These are phyloP conservation scores for Oriolus oriolus DNA, from an alignment of 2,113 vertebrate genomes.

Conservation along the genomic window DNA sequence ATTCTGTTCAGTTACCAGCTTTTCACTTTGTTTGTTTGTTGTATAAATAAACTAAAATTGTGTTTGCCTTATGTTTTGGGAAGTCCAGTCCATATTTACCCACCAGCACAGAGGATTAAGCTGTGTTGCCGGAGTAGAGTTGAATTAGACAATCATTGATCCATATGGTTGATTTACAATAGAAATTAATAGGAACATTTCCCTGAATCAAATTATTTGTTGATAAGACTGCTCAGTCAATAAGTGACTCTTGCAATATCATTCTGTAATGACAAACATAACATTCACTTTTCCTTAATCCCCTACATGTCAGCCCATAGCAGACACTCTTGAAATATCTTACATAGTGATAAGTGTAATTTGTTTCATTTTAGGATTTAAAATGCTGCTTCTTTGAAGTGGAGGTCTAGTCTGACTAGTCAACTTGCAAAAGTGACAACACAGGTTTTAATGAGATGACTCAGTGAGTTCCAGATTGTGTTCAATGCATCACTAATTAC, in stretches of 20 bases:
- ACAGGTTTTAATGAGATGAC: neutral
- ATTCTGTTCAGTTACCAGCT: neutral
- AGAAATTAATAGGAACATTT: conserved; percentile 28
- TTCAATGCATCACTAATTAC: neutral
- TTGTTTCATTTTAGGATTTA: neutral
- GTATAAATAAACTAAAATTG: neutral
- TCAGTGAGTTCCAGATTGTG: neutral
- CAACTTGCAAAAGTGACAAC: neutral
- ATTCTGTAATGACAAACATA: neutral
- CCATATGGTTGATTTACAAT: neutral
- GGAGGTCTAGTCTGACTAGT: neutral
- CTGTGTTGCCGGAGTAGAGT: neutral
- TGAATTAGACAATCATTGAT: conserved; percentile 46
- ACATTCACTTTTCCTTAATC: neutral
- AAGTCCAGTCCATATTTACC: neutral
- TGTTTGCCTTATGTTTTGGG: neutral
- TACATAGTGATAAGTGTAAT: neutral
- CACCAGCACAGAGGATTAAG: conserved; percentile 5
- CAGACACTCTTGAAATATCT: neutral
- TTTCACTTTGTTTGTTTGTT: neutral
- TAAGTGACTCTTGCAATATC: neutral
- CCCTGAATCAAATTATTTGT: conserved; percentile 26
- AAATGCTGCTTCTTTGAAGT: neutral
- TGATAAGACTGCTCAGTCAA: conserved; percentile 1
- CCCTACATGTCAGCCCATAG: neutral